Percentiles rank a stretch among this genome's conserved stretches.
Conservation (phyloP, 2,888 invertebrate genomes). For the Callinectes sapidus region DNA sequence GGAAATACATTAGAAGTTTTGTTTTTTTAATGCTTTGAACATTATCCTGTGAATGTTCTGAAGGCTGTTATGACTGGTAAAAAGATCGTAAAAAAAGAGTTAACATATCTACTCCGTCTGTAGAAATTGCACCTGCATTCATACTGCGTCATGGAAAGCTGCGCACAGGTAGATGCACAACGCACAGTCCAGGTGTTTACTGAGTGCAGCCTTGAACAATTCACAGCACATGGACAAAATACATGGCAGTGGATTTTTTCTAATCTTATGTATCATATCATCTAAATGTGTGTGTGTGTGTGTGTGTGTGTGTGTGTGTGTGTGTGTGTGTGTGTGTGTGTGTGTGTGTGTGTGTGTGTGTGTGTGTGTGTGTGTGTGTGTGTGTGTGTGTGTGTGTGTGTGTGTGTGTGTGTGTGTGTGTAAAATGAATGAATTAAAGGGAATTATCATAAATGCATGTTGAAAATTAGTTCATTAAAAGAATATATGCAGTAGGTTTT, state of each 20-base stretch:
- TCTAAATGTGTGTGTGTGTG: neutral
- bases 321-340: neutral
- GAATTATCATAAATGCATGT: neutral
- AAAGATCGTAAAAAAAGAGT: neutral
- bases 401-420: neutral
- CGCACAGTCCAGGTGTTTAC: neutral
- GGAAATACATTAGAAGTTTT: neutral
- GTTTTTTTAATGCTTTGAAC: neutral
- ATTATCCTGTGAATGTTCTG: neutral
- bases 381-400: constrained; percentile 20
- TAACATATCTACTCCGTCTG: neutral
- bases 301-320: neutral
- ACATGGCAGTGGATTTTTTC: neutral
- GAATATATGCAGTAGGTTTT: too few species aligned
- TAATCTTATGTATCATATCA: neutral
- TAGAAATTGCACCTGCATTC: neutral
- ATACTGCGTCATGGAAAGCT: neutral
- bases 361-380: constrained; percentile 22
- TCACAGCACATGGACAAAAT: constrained; percentile 20
- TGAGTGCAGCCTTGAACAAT: constrained; percentile 18
- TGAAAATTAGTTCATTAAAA: too few species aligned
- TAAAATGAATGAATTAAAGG: neutral
- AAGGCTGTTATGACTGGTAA: neutral
- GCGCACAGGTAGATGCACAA: neutral
- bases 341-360: constrained; percentile 40